Evolutionary conservation across 2,113 vertebrate species (phyloP), one percentile per base, ranked within the genome.

Genomic region (Petrocephalus zakoni): DNA sequence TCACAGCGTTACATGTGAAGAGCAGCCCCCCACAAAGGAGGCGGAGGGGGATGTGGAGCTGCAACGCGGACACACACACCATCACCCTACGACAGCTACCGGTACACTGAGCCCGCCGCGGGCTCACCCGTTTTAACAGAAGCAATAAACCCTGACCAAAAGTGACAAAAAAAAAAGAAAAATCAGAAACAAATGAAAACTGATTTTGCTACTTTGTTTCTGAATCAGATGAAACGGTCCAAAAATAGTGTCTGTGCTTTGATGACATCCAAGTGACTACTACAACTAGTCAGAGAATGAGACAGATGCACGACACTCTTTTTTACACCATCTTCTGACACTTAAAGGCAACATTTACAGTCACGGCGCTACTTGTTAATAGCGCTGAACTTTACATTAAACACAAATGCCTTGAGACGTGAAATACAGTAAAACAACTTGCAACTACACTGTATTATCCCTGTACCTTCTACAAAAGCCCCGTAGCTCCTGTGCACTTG

Each of bases 1-100:
- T 99, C 89, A 97, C 91, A 0, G 96, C 94, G 91, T 94, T 98
- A 91, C 96, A 97, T 0, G 86, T 85, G 0, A 97, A 93, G 88
- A 97, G 95, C 91, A 97, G 87, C 4, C 93, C 89, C 2, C 94
- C 88, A 15, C 96, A 97, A 52, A 94, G 22, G 49, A 96, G 5
- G 34, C 95, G 94, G 29, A 97, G 90, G 49, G 95, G 93, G 68
- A 96, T 5, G 17, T 94, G 93, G 21, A 97, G 93, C 98, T 99
- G 94, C 1, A 86, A 68, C 61, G 78, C 17, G 22, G 17, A 52
- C 64, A 53, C 64, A 51, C 46, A 46, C 4, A 34, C 13, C 51
- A 2, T n/a, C 58, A 87, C 10, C n/a, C n/a, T 29, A 51, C 61
- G 49, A 81, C 34, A 82, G 10, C 2, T 11, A 68, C 61, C 3